phyloP scores from a whole-genome alignment of 2,113 vertebrate genomes.

The Pollimyrus isidori region DNA sequence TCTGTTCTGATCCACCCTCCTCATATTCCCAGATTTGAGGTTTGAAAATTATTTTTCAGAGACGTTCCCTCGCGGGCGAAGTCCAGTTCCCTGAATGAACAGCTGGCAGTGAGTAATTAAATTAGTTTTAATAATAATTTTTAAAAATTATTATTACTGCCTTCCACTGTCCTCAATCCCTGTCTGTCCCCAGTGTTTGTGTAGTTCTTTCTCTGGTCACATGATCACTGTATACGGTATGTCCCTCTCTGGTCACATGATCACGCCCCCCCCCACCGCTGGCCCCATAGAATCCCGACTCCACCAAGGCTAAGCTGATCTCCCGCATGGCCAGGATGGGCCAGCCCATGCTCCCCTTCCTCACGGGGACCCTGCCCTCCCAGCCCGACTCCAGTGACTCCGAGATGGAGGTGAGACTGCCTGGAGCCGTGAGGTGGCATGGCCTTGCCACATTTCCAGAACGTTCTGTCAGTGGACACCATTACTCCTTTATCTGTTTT shows the following conservation, averaged over 20 bases:
- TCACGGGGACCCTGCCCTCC: conserved; percentile 57
- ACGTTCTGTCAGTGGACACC: not conserved
- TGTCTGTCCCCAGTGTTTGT: not conserved
- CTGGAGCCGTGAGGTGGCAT: not conserved
- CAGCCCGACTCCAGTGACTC: conserved; percentile 89
- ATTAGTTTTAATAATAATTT: not conserved
- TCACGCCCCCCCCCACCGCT: not conserved
- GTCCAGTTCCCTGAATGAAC: conserved; percentile 84
- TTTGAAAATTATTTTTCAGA: conserved; percentile 50
- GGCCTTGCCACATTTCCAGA: not conserved
- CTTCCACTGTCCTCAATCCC: not conserved
- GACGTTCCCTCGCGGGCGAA: conserved; percentile 73
- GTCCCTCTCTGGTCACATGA: not conserved
- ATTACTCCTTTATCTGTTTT: not conserved
- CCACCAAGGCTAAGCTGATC: conserved; percentile 90
- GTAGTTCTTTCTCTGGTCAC: not conserved
- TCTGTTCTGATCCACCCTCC: not conserved
- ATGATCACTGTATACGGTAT: not conserved
- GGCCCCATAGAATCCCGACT: conserved; percentile 73
- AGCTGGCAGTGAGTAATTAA: conserved; percentile 64
- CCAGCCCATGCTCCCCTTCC: conserved; percentile 90
- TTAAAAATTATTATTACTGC: not conserved
- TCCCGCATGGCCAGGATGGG: conserved; percentile 98
- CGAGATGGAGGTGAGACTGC: conserved; percentile 77
- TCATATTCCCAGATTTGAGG: not conserved